Evolutionary conservation across 2,888 invertebrate species (phyloP).

Genomic region (Serripes groenlandicus): DNA sequence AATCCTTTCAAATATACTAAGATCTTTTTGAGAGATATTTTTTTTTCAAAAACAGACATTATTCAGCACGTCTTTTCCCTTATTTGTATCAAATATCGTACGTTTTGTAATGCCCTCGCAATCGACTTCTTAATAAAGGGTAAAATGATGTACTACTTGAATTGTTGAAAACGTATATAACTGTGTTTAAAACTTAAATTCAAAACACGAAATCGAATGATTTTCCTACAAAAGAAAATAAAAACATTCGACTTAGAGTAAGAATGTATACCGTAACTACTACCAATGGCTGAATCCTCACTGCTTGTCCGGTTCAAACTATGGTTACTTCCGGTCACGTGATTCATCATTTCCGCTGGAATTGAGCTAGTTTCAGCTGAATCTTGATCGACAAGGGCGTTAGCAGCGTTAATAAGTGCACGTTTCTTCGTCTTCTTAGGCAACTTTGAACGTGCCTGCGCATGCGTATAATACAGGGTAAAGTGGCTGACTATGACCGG

Average conservation of each 20-base stretch:
- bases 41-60: too few relatives aligned
- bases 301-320: constrained; percentile 70
- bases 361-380: constrained; percentile 52
- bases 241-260: constrained; percentile 38
- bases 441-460: constrained; percentile 83
- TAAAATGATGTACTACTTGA: too few relatives aligned
- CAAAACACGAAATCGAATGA: too few relatives aligned
- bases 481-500: constrained; percentile 86
- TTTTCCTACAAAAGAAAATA: background rate
- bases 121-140: too few relatives aligned
- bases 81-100: too few relatives aligned
- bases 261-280: constrained; percentile 71
- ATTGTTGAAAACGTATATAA: too few relatives aligned
- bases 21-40: too few relatives aligned
- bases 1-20: too few relatives aligned
- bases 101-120: too few relatives aligned
- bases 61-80: too few relatives aligned
- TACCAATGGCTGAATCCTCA: constrained; percentile 75
- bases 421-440: constrained; percentile 82
- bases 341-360: constrained; percentile 66
- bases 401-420: constrained; percentile 82
- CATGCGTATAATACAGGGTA: constrained; percentile 85
- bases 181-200: too few relatives aligned
- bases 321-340: constrained; percentile 40
- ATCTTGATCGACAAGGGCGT: constrained; percentile 77